These are phyloP conservation scores for Sylvia borin DNA, from an alignment of 2,797 vertebrate genomes.

Conservation along the genomic window DNA sequence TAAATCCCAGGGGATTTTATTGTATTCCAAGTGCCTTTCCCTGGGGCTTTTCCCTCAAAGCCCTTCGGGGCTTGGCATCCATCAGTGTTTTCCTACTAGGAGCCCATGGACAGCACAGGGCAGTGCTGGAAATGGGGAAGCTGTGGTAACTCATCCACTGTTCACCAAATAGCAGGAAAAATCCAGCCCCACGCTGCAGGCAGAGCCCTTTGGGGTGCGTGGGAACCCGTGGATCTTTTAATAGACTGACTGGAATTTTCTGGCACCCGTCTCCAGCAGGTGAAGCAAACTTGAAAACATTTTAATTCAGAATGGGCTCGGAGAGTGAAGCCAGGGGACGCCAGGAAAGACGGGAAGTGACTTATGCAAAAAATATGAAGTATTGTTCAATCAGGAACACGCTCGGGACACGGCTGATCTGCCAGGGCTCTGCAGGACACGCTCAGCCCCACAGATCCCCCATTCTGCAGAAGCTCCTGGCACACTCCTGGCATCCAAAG, in stretches of 20 bases:
- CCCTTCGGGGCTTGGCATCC: not conserved
- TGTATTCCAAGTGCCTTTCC: not conserved
- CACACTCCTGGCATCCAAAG: not conserved
- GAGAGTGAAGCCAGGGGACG: not conserved
- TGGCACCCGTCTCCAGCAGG: not conserved
- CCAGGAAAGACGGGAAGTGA: conserved; percentile 59
- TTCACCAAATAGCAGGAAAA: not conserved
- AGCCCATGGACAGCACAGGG: not conserved
- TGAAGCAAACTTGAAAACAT: conserved; percentile 6
- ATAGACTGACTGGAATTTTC: not conserved
- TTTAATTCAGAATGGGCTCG: not conserved
- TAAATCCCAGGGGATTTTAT: not conserved
- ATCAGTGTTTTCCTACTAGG: not conserved
- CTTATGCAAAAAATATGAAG: conserved; percentile 52
- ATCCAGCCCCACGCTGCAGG: not conserved
- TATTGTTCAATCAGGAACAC: conserved; percentile 26
- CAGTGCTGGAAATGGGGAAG: not conserved
- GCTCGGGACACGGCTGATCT: not conserved
- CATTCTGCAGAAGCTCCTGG: not conserved
- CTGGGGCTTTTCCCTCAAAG: not conserved
- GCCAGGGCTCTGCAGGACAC: not conserved
- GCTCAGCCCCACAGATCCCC: not conserved
- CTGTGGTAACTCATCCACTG: not conserved
- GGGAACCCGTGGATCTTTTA: not conserved
- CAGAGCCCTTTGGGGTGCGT: fast-evolving